Base-by-base conservation (phyloP, 2,113 vertebrate species). In the Porphyrio hochstetteri region DNA sequence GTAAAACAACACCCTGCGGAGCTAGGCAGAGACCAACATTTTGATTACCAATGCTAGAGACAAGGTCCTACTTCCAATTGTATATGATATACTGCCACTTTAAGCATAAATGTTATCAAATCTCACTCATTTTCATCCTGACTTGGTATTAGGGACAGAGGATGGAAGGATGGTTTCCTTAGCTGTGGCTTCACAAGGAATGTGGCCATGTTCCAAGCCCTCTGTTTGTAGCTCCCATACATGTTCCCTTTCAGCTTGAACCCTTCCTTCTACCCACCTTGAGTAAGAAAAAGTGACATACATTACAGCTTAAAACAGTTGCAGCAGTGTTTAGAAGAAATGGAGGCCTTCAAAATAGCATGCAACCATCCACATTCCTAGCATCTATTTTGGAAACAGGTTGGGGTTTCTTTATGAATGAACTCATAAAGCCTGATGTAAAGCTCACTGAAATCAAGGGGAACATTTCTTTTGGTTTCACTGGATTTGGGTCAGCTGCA, bases 221-320 rank as follows among this genome's bases (percentile, higher is more conserved):
- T 60, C 12, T 42, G 11, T 19, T 16, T 0, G 0, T 11, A 55
- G 28, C 46, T 71, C 61, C 1, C 0, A 15, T 55, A 36, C 0
- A 0, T 24, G 13, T 48, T 10, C 18, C 13, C 61, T 15, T 81
- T 84, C 36, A 59, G 17, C 13, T n/a, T 48, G 5, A 15, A 78
- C 72, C 44, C 53, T 82, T 90, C 33, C 36, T 94, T 93, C 36
- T 61, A 82, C 24, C 6, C 46, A n/a, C 25, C 10, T 16, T 48
- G 59, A 42, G 65, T 59, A 20, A 44, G 77, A 48, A 46, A 93
- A 89, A 82, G 17, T 11, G 44, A 38, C 20, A 16, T 4, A 16
- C 10, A 21, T 52, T 38, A 57, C 50, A 63, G 38, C 36, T 77
- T 77, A 75, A 40, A 69, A 75, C 15, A 42, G 17, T 44, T 82